phyloP scores from a whole-genome alignment of 2,113 vertebrate species.

The Xenopus borealis region DNA sequence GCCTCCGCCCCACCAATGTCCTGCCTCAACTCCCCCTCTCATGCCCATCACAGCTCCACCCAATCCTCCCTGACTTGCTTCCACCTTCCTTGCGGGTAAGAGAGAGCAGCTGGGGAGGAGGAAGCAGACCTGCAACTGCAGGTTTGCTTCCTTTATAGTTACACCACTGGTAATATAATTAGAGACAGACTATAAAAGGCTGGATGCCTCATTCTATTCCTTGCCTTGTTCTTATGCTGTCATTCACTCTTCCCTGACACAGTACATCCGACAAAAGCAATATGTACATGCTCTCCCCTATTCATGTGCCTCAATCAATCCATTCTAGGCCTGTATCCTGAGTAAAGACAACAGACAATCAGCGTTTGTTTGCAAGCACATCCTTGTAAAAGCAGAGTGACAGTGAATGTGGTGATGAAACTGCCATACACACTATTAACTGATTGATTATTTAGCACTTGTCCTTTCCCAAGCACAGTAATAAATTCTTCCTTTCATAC shows the following conservation, averaged over 20 bases:
- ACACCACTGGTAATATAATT: too few relatives aligned
- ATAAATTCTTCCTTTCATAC: conserved; percentile 73
- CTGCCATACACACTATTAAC: conserved; percentile 79
- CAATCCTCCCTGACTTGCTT: too few relatives aligned
- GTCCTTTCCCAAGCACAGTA: conserved; percentile 66
- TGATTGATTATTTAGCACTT: conserved; percentile 77
- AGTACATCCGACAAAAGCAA: background rate
- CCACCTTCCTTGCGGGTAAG: too few relatives aligned
- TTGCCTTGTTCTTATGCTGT: background rate
- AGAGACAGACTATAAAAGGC: background rate
- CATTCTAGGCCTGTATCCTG: conserved; percentile 1
- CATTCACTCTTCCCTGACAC: background rate
- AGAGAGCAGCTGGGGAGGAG: too few relatives aligned
- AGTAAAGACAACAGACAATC: conserved; percentile 13
- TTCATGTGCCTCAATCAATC: background rate
- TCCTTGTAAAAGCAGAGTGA: conserved; percentile 70
- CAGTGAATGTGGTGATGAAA: conserved; percentile 72
- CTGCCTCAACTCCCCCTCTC: too few relatives aligned
- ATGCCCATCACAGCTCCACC: too few relatives aligned
- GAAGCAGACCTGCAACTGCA: too few relatives aligned
- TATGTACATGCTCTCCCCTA: background rate
- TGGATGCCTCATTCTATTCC: background rate
- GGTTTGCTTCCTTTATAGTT: too few relatives aligned
- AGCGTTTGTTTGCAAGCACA: conserved; percentile 55
- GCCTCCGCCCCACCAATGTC: too few relatives aligned